Evolutionary conservation across 2,888 invertebrate species (phyloP).

Genomic region (Platycheirus albimanus): DNA sequence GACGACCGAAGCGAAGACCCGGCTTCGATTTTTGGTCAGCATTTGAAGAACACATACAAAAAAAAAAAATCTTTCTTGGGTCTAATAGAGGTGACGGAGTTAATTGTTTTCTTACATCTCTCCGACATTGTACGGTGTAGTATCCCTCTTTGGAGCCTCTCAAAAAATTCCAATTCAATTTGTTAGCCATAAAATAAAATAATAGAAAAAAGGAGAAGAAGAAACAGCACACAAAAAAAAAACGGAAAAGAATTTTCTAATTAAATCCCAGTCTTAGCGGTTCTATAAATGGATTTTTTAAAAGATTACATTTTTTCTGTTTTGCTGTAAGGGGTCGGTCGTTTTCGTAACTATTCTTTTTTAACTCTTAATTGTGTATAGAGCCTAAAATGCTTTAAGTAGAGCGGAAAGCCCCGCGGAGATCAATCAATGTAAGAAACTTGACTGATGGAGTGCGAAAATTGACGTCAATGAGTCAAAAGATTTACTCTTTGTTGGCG

Average conservation of each 20-base stretch:
- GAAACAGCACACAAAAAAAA: too few relatives aligned
- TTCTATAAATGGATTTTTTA: conserved; percentile 54
- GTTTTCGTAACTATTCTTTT: conserved; percentile 21
- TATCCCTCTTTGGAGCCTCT: conserved; percentile 20
- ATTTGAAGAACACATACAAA: background rate
- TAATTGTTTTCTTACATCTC: conserved; percentile 58
- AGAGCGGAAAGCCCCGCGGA: conserved; percentile 21
- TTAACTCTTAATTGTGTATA: conserved; percentile 10
- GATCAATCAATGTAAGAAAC: conserved; percentile 53
- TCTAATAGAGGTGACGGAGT: conserved; percentile 67
- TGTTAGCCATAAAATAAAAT: conserved; percentile 43
- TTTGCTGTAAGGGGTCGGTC: conserved; percentile 1
- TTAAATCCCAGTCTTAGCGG: conserved; percentile 56
- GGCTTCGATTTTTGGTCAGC: conserved; percentile 22
- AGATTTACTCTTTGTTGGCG: conserved; percentile 30
- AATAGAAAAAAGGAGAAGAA: conserved; percentile 46
- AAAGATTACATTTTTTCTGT: conserved; percentile 37
- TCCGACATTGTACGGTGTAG: too few relatives aligned
- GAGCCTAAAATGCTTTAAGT: conserved; percentile 13
- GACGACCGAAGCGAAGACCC: background rate
- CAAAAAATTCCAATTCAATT: conserved; percentile 47
- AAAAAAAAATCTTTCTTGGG: conserved; percentile 38
- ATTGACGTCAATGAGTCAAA: conserved; percentile 41
- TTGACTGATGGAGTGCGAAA: conserved; percentile 52
- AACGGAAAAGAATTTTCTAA: conserved; percentile 56